Evolutionary conservation across 2,888 invertebrate species (phyloP), one percentile per base, ranked within the genome.

Genomic region (Cepaea hortensis): DNA sequence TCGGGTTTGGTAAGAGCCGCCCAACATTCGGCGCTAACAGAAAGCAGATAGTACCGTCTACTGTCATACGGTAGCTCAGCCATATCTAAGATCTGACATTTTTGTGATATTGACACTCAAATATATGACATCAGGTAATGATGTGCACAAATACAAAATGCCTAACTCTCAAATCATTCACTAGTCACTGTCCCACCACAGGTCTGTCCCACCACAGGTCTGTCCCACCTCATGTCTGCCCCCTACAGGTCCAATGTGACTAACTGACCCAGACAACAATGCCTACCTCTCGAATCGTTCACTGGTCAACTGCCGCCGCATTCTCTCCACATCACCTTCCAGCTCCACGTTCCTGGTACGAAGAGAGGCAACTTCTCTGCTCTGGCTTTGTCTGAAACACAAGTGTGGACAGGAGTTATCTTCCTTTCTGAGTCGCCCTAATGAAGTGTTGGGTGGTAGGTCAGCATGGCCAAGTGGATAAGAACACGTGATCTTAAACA

Each of bases 201-300:
- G 13, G 5, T n/a, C 18, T 65, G 65, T 9, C 18, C 65, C 9
- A 18, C 73, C 15, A 73, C 73, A 73, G 9, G n/a, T n/a, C 73
- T 73, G 9, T 73, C n/a, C 11, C 11, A 73, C 73, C 73, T 73
- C 35, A 18, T 20, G n/a, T n/a, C n/a, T 9, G 73, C n/a, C 73
- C 11, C 18, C 73, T 20, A 68, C 68, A 68, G 0, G 5, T n/a
- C 18, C n/a, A 4, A 20, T 15, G 13, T 20, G 5, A 7, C 23
- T 46, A 70, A 70, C 75, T 75, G 23, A 75, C 20, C n/a, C 20
- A n/a, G 13, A 9, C 13, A 7, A 6, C 35, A 35, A 35, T 6
- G 68, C 87, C 87, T 89, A 94, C 94, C 93, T 92, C 90, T 95
- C 94, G 92, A 94, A 95, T 87, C 93, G 92, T 87, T 95, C 94